Percentiles rank a stretch among this genome's conserved stretches.
These are phyloP conservation scores for Bucco capensis DNA, from an alignment of 2,113 vertebrate species.

Conservation along the genomic window DNA sequence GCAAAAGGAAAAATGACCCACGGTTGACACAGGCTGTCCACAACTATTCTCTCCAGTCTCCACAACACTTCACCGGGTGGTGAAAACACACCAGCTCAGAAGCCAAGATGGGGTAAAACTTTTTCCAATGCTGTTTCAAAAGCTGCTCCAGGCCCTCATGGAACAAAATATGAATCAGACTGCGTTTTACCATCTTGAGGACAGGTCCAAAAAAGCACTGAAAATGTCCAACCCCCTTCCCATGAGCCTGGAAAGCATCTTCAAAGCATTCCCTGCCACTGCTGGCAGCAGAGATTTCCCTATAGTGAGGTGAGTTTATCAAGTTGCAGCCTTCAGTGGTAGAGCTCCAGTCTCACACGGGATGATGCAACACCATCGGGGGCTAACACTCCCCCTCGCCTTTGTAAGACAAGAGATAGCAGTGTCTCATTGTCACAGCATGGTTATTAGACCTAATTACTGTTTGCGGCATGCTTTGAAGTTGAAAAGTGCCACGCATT, in stretches of 20 bases:
- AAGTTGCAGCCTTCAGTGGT: background rate
- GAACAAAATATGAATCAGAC: background rate
- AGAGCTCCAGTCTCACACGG: background rate
- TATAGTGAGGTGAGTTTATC: background rate
- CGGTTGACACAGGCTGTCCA: background rate
- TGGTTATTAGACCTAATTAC: conserved; percentile 43
- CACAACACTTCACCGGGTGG: background rate
- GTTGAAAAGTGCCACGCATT: conserved; percentile 26
- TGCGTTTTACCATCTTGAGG: background rate
- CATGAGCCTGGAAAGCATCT: background rate
- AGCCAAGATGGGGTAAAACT: background rate
- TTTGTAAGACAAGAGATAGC: background rate
- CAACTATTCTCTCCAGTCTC: background rate
- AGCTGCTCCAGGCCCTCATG: background rate
- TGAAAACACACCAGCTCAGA: background rate
- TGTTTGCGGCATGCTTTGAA: conserved; percentile 5
- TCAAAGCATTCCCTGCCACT: background rate
- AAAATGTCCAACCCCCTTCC: background rate
- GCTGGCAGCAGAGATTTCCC: background rate
- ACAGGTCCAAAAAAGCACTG: background rate
- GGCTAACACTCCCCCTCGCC: background rate
- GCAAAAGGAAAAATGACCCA: background rate
- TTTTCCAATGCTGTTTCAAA: background rate
- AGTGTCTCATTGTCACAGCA: conserved; percentile 34
- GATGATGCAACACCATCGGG: background rate